These are phyloP conservation scores for Serilophus lunatus DNA, from an alignment of 2,113 vertebrate genomes.

Conservation along the genomic window DNA sequence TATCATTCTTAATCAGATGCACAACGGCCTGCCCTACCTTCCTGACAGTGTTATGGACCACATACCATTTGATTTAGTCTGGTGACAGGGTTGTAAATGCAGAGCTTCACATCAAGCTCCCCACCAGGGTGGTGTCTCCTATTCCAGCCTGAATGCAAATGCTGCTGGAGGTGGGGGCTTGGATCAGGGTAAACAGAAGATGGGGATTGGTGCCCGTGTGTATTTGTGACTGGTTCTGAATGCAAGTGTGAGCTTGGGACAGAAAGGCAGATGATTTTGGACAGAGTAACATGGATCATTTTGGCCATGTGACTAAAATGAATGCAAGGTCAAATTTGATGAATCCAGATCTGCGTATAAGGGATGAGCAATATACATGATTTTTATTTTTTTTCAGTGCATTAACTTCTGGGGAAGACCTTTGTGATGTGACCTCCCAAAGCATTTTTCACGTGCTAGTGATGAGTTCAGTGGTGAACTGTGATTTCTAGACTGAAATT, in stretches of 20 bases:
- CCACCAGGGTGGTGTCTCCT: background rate
- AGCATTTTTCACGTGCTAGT: background rate
- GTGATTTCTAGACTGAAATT: background rate
- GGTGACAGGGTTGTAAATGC: slow-evolving; percentile 44
- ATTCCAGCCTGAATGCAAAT: slow-evolving; percentile 32
- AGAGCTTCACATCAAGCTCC: background rate
- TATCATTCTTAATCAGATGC: slow-evolving; percentile 57
- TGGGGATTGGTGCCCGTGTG: background rate
- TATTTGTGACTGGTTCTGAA: background rate
- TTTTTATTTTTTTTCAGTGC: background rate
- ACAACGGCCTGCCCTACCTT: background rate
- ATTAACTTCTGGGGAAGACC: background rate
- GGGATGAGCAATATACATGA: background rate
- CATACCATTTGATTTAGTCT: slow-evolving; percentile 42
- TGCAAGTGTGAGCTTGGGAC: background rate
- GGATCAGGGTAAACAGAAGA: background rate
- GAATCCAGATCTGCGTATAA: background rate
- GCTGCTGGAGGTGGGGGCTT: background rate
- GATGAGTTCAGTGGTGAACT: background rate
- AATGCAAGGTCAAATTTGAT: background rate
- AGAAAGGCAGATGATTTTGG: background rate
- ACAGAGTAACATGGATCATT: background rate
- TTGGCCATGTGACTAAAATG: background rate
- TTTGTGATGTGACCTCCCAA: background rate
- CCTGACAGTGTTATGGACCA: slow-evolving; percentile 50